Evolutionary conservation across 35 echinoderm and acorn worm genomes (phyloP).

Genomic region (Holothuria glaberrima): DNA sequence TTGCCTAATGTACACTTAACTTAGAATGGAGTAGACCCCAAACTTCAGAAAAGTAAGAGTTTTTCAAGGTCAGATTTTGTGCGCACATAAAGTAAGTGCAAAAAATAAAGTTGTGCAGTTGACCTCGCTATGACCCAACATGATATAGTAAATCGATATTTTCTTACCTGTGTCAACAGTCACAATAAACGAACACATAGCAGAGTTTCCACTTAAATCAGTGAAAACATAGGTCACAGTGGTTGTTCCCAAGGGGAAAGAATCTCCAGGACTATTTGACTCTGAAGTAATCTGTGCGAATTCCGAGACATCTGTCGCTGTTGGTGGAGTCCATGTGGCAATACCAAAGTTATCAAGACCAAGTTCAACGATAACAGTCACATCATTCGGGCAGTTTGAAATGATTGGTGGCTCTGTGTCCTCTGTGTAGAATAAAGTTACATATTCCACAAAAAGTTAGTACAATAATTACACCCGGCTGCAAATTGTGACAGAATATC

Average conservation of each 20-base stretch:
- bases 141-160: too few species aligned
- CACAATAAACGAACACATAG: neutral
- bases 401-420: neutral
- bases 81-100: too few species aligned
- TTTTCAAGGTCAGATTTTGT: too few species aligned
- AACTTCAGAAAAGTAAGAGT: too few species aligned
- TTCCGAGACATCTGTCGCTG: slow-evolving; percentile 60
- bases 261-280: neutral
- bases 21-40: too few species aligned
- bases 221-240: neutral
- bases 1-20: too few species aligned
- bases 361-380: neutral
- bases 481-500: too few species aligned
- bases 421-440: neutral
- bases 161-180: neutral
- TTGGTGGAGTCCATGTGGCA: slow-evolving; percentile 43
- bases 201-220: neutral
- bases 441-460: neutral
- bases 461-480: too few species aligned
- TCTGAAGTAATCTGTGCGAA: neutral
- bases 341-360: neutral
- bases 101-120: too few species aligned
- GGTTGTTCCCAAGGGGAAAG: neutral
- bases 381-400: neutral
- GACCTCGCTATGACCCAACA: too few species aligned